These are phyloP conservation scores for Rhipidura dahli DNA, from an alignment of 2,113 vertebrate genomes.

Conservation along the genomic window DNA sequence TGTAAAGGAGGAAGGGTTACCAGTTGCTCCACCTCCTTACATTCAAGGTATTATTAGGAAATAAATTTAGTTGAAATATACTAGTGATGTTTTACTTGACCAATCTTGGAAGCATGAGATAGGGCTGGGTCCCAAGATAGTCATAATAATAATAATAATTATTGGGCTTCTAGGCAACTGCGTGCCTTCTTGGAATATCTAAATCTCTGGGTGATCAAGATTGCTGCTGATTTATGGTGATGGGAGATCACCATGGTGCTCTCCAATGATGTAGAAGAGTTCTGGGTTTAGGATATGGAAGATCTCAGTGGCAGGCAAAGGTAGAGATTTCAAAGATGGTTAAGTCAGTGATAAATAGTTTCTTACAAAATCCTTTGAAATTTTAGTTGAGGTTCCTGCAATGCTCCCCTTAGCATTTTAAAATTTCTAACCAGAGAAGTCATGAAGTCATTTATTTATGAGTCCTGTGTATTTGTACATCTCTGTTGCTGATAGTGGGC, in stretches of 20 bases:
- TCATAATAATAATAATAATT: background rate
- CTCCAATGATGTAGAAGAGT: background rate
- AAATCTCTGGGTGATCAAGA: background rate
- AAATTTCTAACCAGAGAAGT: background rate
- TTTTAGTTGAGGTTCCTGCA: background rate
- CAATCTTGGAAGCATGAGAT: background rate
- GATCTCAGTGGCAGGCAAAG: background rate
- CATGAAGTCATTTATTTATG: background rate
- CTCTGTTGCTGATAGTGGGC: background rate
- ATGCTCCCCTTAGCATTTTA: background rate
- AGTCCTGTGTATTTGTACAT: background rate
- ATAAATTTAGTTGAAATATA: background rate
- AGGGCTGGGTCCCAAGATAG: background rate
- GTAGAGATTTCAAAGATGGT: background rate
- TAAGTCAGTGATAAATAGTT: background rate
- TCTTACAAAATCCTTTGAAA: background rate
- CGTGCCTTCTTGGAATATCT: background rate
- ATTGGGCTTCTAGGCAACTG: background rate
- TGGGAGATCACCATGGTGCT: background rate
- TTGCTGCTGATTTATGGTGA: background rate
- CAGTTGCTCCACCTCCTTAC: background rate
- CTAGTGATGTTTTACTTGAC: background rate
- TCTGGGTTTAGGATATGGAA: background rate
- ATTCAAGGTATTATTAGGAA: background rate
- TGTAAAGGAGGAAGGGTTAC: background rate